A percentile compares a stretch with the other conserved stretches of the same genome.
Evolutionary conservation across 2,113 vertebrate species (phyloP).

Genomic region (Agelaius phoeniceus): DNA sequence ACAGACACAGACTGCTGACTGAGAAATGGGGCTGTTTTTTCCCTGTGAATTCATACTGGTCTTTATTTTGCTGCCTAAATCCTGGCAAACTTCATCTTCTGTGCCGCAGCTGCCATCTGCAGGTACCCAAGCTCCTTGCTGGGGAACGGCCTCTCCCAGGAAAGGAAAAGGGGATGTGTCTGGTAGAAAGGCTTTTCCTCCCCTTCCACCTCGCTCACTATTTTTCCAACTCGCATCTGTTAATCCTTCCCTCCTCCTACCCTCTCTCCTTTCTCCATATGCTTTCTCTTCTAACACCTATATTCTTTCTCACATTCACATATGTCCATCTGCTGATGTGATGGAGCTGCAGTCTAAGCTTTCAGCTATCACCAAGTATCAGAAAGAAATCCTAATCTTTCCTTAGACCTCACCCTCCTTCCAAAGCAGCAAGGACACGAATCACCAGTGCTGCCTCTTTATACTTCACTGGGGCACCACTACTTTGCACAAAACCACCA

Average conservation of each 20-base stretch:
- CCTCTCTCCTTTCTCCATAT: not conserved
- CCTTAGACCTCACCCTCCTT: not conserved
- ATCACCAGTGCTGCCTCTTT: not conserved
- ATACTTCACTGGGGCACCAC: not conserved
- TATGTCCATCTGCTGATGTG: not conserved
- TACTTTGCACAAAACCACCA: not conserved
- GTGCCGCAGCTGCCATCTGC: slow-evolving; percentile 14
- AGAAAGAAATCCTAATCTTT: not conserved
- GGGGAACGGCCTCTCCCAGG: not conserved
- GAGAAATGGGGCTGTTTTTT: not conserved
- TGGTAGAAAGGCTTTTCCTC: not conserved
- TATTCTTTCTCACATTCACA: not conserved
- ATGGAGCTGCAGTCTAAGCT: not conserved
- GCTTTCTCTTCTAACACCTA: not conserved
- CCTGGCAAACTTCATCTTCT: not conserved
- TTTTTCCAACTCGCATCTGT: not conserved
- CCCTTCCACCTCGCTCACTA: not conserved
- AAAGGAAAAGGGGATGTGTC: not conserved
- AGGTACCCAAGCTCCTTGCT: not conserved
- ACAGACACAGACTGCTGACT: not conserved
- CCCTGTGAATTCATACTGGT: not conserved
- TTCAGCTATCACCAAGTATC: not conserved
- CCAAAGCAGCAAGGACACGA: not conserved
- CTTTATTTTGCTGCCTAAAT: not conserved
- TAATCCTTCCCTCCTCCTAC: not conserved